phyloP scores from a whole-genome alignment of 2,888 invertebrate genomes.

The Epirrhoe tristata region DNA sequence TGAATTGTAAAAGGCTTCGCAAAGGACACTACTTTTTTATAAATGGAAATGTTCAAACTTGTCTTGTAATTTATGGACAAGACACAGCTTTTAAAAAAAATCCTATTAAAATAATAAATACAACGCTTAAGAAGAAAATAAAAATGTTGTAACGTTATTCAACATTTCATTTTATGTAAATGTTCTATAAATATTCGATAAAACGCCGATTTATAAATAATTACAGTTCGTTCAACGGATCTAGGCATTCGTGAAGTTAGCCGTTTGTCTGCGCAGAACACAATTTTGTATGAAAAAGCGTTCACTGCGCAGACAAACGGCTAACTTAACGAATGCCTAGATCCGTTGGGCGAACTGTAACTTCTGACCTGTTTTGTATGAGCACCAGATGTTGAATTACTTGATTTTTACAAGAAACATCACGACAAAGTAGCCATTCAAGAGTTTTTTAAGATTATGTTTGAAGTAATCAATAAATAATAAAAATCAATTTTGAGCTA shows the following conservation, averaged over 20 bases:
- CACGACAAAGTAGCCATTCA: neutral
- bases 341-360: too few species aligned
- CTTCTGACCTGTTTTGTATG: conserved; percentile 32
- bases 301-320: too few species aligned
- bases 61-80: neutral
- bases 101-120: neutral
- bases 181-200: conserved; percentile 31
- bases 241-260: too few species aligned
- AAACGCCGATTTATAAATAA: conserved; percentile 21
- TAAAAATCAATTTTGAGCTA: neutral
- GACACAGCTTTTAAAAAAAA: neutral
- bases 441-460: neutral
- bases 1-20: conserved; percentile 34
- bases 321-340: too few species aligned
- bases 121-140: conserved; percentile 9
- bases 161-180: conserved; percentile 25
- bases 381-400: conserved; percentile 18
- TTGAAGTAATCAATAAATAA: neutral
- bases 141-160: conserved; percentile 4
- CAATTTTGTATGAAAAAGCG: too few species aligned
- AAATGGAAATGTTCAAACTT: too few species aligned
- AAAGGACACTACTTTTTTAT: conserved; percentile 17
- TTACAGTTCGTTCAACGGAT: too few species aligned
- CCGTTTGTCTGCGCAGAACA: too few species aligned
- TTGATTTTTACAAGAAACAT: too few species aligned